Conservation (phyloP, 2,888 invertebrate genomes). For the Schizaphis graminum region DNA sequence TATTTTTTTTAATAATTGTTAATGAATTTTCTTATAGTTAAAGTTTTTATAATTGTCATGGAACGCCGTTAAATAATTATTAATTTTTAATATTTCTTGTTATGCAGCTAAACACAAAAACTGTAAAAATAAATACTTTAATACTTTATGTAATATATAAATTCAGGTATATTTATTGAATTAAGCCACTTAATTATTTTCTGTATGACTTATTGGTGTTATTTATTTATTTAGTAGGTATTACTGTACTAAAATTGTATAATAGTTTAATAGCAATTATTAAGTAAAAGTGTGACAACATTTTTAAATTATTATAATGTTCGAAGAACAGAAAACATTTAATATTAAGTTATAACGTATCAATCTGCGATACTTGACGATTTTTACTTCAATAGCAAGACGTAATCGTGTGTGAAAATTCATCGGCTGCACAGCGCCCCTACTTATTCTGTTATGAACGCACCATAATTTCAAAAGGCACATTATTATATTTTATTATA, state of each 20-base stretch:
- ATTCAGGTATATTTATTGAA: not conserved
- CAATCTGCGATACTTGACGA: not conserved
- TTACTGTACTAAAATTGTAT: not conserved
- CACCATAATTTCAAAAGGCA: not conserved
- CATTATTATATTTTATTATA: not conserved
- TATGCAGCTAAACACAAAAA: not conserved
- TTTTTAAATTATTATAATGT: not conserved
- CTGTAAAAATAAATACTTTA: not conserved
- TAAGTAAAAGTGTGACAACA: not conserved
- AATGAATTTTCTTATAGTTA: not conserved
- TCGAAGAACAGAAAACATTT: not conserved
- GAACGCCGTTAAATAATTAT: not conserved
- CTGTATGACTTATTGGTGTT: not conserved
- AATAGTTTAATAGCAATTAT: not conserved
- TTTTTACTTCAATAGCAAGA: not conserved
- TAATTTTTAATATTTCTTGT: not conserved
- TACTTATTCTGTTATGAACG: not conserved
- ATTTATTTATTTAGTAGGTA: not conserved
- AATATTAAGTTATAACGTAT: not conserved
- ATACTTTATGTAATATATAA: not conserved
- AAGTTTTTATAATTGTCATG: not conserved
- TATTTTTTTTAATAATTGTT: not conserved
- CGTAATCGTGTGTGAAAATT: constrained; percentile 34
- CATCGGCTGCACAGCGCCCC: not conserved
- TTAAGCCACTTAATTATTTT: not conserved